Evolutionary conservation across 2,888 invertebrate genomes (phyloP).

Genomic region (Ophraella communa): DNA sequence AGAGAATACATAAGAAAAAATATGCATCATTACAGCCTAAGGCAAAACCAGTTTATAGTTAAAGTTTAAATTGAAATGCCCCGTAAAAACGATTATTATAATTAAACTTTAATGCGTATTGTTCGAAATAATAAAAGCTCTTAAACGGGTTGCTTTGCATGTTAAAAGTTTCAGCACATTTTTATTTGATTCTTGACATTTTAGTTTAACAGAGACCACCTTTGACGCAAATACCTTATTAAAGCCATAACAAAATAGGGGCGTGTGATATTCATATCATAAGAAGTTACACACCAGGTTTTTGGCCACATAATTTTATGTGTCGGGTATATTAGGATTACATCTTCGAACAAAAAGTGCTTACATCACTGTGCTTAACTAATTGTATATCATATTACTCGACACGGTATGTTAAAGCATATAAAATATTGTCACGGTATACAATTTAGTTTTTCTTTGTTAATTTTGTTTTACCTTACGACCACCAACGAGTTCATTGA

Average conservation of each 20-base stretch:
- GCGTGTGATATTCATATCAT: slow-evolving; percentile 1
- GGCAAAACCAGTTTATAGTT: neutral
- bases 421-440: slow-evolving; percentile 30
- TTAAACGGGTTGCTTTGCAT: neutral
- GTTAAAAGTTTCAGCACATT: neutral
- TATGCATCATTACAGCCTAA: no score
- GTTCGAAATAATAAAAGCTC: neutral
- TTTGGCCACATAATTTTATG: neutral
- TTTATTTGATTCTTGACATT: neutral
- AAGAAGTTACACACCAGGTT: neutral
- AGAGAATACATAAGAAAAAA: no score
- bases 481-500: slow-evolving; percentile 25
- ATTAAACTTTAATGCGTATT: neutral
- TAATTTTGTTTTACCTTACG: slow-evolving; percentile 17
- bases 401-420: slow-evolving; percentile 30
- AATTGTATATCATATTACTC: slow-evolving; percentile 31
- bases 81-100: neutral
- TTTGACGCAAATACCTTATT: neutral
- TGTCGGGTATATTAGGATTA: slow-evolving; percentile 12
- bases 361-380: slow-evolving; percentile 26
- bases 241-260: slow-evolving; percentile 2
- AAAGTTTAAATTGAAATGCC: neutral
- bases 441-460: slow-evolving; percentile 11
- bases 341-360: slow-evolving; percentile 18
- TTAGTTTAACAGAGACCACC: slow-evolving; percentile 1